A percentile compares a stretch with the other conserved stretches of the same genome.
phyloP scores from a whole-genome alignment of 2,797 vertebrate genomes.

The Acropternis orthonyx region DNA sequence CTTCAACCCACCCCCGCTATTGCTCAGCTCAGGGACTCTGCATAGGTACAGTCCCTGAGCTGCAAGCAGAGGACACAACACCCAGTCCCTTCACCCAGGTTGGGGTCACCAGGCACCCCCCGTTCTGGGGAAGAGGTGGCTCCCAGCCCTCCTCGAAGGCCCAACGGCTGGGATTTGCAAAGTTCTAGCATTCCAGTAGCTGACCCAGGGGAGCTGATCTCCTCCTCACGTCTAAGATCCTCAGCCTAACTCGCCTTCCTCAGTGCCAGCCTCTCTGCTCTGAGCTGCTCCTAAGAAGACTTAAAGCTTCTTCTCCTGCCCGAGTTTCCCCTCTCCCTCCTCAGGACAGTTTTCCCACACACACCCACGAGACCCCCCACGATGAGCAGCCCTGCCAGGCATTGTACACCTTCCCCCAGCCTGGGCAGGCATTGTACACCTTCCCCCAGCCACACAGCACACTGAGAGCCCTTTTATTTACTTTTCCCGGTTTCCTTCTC shows the following conservation, averaged over 20 bases:
- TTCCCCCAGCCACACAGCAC: rapidly evolving
- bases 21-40: background rate
- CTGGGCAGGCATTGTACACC: rapidly evolving
- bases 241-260: background rate
- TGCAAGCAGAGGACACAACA: background rate
- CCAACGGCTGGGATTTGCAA: background rate
- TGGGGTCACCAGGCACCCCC: background rate
- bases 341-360: background rate
- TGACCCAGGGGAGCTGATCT: background rate
- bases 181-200: background rate
- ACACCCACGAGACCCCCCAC: background rate
- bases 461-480: background rate
- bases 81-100: background rate
- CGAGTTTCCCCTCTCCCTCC: background rate
- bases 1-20: background rate
- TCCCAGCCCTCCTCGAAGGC: background rate
- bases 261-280: background rate
- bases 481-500: background rate
- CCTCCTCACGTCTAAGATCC: conserved; percentile 1
- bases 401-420: background rate
- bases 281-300: background rate
- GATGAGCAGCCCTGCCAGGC: background rate
- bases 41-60: background rate
- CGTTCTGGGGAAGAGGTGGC: background rate
- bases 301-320: background rate